Conservation (phyloP, 2,113 vertebrate genomes). For the Monopterus albus region DNA sequence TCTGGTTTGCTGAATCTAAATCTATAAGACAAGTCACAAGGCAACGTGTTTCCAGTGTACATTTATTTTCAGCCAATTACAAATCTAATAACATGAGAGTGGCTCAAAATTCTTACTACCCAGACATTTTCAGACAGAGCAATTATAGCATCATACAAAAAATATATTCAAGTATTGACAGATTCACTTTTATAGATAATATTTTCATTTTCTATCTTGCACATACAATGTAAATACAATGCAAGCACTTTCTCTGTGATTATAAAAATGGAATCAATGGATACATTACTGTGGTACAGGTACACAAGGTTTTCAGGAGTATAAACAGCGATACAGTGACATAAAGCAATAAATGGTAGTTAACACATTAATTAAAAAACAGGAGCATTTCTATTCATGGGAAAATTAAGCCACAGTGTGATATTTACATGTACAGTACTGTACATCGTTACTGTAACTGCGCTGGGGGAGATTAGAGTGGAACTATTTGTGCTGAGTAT, state of each 20-base stretch:
- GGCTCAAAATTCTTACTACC: constrained; percentile 1
- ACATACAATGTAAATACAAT: constrained; percentile 25
- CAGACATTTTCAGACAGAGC: constrained; percentile 22
- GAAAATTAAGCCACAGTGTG: constrained; percentile 21
- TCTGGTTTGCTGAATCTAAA: neutral
- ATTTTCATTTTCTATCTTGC: constrained; percentile 3
- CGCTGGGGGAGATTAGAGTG: constrained; percentile 23
- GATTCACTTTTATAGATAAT: constrained; percentile 12
- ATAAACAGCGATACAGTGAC: constrained; percentile 23
- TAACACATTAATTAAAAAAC: constrained; percentile 39
- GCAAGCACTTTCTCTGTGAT: constrained; percentile 2
- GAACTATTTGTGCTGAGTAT: constrained; percentile 22
- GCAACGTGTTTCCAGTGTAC: constrained; percentile 36
- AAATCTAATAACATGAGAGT: constrained; percentile 28
- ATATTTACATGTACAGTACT: constrained; percentile 65
- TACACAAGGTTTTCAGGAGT: constrained; percentile 35
- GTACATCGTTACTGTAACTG: constrained; percentile 14
- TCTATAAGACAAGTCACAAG: neutral
- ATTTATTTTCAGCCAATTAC: constrained; percentile 57
- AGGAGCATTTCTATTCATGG: constrained; percentile 8
- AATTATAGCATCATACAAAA: constrained; percentile 53
- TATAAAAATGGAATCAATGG: constrained; percentile 17
- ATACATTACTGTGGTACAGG: neutral
- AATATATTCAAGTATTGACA: constrained; percentile 37
- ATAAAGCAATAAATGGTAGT: constrained; percentile 23